phyloP scores from a whole-genome alignment of 2,113 vertebrate genomes.

The Saiga tatarica region DNA sequence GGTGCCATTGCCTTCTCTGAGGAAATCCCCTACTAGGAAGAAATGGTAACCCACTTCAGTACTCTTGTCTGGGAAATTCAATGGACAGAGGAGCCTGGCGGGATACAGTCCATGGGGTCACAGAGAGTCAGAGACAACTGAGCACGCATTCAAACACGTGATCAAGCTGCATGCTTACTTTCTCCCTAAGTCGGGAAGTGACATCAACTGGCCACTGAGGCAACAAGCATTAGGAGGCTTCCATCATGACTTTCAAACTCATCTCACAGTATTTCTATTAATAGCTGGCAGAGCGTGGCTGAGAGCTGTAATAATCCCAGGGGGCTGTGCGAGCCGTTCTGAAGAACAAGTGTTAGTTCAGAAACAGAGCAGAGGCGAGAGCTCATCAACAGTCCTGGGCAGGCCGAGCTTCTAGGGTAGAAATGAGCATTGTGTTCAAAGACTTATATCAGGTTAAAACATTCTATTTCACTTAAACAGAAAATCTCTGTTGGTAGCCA shows the following conservation, averaged over 20 bases:
- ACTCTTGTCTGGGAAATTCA: not conserved
- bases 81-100: not conserved
- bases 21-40: not conserved
- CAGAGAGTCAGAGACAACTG: not conserved
- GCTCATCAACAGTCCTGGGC: not conserved
- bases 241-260: not conserved
- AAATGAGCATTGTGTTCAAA: not conserved
- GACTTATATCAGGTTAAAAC: not conserved
- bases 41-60: not conserved
- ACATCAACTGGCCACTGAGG: not conserved
- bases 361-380: slow-evolving; percentile 51
- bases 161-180: not conserved
- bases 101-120: not conserved
- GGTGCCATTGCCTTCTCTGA: no score
- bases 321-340: not conserved
- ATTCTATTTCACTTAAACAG: not conserved
- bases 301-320: not conserved
- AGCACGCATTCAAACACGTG: not conserved
- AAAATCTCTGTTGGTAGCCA: not conserved
- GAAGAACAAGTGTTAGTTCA: not conserved
- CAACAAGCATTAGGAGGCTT: not conserved
- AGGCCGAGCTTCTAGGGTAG: not conserved
- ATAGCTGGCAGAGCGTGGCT: not conserved
- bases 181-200: not conserved
- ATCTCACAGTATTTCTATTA: not conserved